Conservation (phyloP, 2,797 vertebrate genomes). For the Luscinia megarhynchos region DNA sequence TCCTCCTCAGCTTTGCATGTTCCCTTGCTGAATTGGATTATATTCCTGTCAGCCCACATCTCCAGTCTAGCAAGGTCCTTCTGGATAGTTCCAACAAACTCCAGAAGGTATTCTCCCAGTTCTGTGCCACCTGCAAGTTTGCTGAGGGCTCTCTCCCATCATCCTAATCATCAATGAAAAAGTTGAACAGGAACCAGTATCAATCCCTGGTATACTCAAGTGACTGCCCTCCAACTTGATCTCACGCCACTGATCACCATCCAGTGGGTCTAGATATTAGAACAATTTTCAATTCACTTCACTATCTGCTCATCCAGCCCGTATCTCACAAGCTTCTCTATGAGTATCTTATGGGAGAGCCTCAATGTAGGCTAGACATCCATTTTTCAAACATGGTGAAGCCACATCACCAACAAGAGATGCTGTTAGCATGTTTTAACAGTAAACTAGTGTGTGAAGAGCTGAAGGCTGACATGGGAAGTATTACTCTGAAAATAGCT, state of each 20-base stretch:
- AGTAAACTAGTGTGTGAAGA: neutral
- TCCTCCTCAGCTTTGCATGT: neutral
- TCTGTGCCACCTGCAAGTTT: neutral
- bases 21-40: neutral
- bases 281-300: neutral
- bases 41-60: neutral
- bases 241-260: neutral
- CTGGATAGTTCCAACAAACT: neutral
- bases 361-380: rapidly evolving
- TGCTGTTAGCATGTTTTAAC: neutral
- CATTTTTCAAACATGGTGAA: neutral
- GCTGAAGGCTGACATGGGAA: neutral
- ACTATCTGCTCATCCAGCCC: neutral
- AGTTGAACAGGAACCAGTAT: neutral
- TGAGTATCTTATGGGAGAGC: neutral
- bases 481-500: neutral
- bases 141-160: neutral
- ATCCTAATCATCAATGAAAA: neutral
- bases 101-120: neutral
- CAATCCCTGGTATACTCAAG: neutral
- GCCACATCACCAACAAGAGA: neutral
- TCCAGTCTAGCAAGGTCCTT: neutral
- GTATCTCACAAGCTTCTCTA: neutral
- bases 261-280: neutral
- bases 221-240: neutral